A percentile compares a stretch with the other conserved stretches of the same genome.
phyloP scores from a whole-genome alignment of 1,140 invertebrate species.

The Drosophila micromelanica region DNA sequence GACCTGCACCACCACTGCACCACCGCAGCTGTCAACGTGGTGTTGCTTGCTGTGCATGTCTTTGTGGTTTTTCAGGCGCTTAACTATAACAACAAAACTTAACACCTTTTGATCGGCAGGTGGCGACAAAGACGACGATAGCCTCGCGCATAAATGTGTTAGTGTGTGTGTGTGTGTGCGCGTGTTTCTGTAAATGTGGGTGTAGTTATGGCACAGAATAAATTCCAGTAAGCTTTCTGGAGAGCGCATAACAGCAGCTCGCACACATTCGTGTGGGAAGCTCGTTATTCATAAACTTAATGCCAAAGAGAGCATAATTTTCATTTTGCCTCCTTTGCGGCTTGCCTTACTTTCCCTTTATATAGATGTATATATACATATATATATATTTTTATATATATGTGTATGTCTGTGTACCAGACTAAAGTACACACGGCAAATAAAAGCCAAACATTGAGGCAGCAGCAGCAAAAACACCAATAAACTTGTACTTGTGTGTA shows the following conservation, averaged over 20 bases:
- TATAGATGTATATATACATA: not conserved
- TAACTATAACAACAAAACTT: slow-evolving; percentile 75
- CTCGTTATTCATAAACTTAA: slow-evolving; percentile 82
- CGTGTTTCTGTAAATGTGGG: slow-evolving; percentile 20
- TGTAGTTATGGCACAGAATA: slow-evolving; percentile 73
- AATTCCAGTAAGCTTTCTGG: slow-evolving; percentile 70
- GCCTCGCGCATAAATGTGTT: slow-evolving; percentile 9
- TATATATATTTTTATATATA: not conserved
- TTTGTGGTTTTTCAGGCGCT: slow-evolving; percentile 71
- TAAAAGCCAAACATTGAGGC: slow-evolving; percentile 74
- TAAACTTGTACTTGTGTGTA: slow-evolving; percentile 64
- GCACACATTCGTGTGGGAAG: slow-evolving; percentile 37
- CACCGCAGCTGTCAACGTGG: slow-evolving; percentile 29
- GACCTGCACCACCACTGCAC: not conserved
- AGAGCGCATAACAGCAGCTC: slow-evolving; percentile 45
- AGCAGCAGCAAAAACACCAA: slow-evolving; percentile 49
- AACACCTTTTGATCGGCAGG: slow-evolving; percentile 80
- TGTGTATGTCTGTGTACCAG: not conserved
- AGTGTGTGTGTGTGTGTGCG: slow-evolving; percentile 18
- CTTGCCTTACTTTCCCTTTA: slow-evolving; percentile 59
- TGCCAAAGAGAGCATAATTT: slow-evolving; percentile 82
- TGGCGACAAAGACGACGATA: slow-evolving; percentile 37
- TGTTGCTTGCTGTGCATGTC: slow-evolving; percentile 56
- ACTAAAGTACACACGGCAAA: slow-evolving; percentile 46
- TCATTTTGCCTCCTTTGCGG: slow-evolving; percentile 68